Evolutionary conservation across 2,888 invertebrate genomes (phyloP), one percentile per base, ranked within the genome.

Genomic region (Dicycla oo): DNA sequence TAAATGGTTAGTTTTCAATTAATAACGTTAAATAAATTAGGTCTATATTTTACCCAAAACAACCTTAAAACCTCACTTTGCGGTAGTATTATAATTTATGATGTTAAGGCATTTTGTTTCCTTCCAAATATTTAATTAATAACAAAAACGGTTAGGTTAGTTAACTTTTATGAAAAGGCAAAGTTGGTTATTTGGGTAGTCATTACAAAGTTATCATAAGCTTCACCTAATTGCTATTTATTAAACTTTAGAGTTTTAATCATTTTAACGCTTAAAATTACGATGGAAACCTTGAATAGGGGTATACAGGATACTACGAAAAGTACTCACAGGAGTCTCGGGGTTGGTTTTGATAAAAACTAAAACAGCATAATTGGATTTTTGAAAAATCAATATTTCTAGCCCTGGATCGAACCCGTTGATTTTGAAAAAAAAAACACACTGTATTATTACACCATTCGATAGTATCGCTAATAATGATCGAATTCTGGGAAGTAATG

Each of bases 41-140:
- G 2, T 51, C 13, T 13, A 6, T 13, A 51, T 13, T 51, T 23
- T 23, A 51, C 23, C 51, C 6, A 23, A 51, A 51, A 23, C 11
- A 23, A 11, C 4, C 3, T n/a, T n/a, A 13, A 49, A n/a, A n/a
- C 49, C 23, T 51, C 51, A 51, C 23, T 23, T 23, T 51, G 13
- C 51, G 23, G 13, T 51, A 13, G 11, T 23, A 23, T 51, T 13
- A 51, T n/a, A 51, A 51, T 23, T 51, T 23, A 49, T 49, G n/a
- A 53, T 15, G 53, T 26, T 26, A 7, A 53, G 13, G 43, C 4
- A 77, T 51, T 68, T 45, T 77, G 30, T 40, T 60, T 40, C 58
- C 70, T 78, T 47, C 47, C n/a, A 26, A 78, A 53, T 60, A 74
- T 78, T 74, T 54, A 74, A 74, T 69, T 78, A 74, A 78, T 69